phyloP scores from a whole-genome alignment of 2,113 vertebrate species.

The Oncorhynchus gorbuscha region DNA sequence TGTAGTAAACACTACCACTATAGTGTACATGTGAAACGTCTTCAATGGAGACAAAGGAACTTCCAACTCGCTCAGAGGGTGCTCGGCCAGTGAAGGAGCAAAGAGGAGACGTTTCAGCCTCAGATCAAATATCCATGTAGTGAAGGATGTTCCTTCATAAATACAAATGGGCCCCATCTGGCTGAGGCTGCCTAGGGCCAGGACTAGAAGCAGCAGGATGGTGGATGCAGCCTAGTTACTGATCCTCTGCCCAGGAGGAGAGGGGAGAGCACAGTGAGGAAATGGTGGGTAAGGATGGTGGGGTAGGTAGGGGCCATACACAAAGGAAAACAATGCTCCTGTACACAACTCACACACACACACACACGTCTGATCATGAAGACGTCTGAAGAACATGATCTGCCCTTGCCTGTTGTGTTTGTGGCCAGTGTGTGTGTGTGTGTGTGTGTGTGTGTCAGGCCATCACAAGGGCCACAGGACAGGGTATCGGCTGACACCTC shows the following conservation, averaged over 20 bases:
- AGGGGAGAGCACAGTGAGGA: background rate
- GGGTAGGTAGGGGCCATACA: background rate
- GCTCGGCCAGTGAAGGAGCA: background rate
- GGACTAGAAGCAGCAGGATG: too few species aligned
- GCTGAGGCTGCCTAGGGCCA: background rate
- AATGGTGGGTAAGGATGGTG: background rate
- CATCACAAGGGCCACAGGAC: too few species aligned
- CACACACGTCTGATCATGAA: too few species aligned
- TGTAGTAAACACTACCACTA: background rate
- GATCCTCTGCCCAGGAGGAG: background rate
- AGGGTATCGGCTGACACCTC: too few species aligned
- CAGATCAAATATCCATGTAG: slow-evolving; percentile 48
- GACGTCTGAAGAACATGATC: too few species aligned
- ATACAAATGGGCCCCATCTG: slow-evolving; percentile 35
- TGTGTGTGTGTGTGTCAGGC: too few species aligned
- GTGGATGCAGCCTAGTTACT: too few species aligned
- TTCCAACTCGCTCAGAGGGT: too few species aligned
- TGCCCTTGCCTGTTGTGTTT: too few species aligned
- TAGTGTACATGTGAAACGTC: background rate
- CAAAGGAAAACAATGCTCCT: too few species aligned
- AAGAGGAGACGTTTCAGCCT: slow-evolving; percentile 20
- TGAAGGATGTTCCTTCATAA: slow-evolving; percentile 43
- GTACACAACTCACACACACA: too few species aligned
- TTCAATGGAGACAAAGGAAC: background rate
- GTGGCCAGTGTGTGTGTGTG: too few species aligned